Evolutionary conservation across 1,140 invertebrate genomes (phyloP).

Genomic region (Zaprionus capensis): DNA sequence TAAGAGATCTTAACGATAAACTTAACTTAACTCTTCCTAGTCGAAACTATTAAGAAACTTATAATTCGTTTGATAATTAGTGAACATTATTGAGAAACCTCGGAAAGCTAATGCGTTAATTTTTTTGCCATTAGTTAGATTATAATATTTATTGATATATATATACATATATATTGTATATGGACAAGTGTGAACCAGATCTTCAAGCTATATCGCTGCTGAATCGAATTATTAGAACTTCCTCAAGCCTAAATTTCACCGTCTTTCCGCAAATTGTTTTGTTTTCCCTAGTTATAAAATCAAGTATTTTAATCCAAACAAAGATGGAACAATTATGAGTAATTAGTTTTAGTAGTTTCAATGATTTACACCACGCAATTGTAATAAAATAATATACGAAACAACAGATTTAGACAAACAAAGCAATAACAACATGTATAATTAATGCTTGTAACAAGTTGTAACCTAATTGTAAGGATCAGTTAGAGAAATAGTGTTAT

Average conservation of each 20-base stretch:
- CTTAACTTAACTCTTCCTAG: conserved; percentile 66
- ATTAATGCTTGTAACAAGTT: conserved; percentile 73
- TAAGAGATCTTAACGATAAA: conserved; percentile 55
- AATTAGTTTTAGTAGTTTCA: conserved; percentile 73
- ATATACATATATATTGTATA: not conserved
- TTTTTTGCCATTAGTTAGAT: conserved; percentile 52
- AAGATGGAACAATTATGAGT: conserved; percentile 63
- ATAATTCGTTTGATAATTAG: conserved; percentile 52
- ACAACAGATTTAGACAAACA: conserved; percentile 62
- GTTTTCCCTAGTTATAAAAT: conserved; percentile 39
- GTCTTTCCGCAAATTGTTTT: conserved; percentile 57
- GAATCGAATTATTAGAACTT: conserved; percentile 67
- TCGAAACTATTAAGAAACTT: conserved; percentile 64
- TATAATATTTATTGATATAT: conserved; percentile 46
- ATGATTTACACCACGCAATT: conserved; percentile 72
- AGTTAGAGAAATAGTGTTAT: conserved; percentile 70
- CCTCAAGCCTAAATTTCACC: conserved; percentile 41
- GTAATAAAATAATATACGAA: conserved; percentile 38
- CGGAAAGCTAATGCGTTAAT: conserved; percentile 39
- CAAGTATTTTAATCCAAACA: conserved; percentile 63
- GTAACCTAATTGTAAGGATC: conserved; percentile 63
- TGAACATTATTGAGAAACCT: conserved; percentile 36
- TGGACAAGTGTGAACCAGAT: conserved; percentile 75
- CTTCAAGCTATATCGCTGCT: conserved; percentile 61
- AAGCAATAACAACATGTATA: conserved; percentile 68